Percentiles rank a stretch among this genome's conserved stretches.
Conservation (phyloP, 2,113 vertebrate species). For the Gymnobelideus leadbeateri region DNA sequence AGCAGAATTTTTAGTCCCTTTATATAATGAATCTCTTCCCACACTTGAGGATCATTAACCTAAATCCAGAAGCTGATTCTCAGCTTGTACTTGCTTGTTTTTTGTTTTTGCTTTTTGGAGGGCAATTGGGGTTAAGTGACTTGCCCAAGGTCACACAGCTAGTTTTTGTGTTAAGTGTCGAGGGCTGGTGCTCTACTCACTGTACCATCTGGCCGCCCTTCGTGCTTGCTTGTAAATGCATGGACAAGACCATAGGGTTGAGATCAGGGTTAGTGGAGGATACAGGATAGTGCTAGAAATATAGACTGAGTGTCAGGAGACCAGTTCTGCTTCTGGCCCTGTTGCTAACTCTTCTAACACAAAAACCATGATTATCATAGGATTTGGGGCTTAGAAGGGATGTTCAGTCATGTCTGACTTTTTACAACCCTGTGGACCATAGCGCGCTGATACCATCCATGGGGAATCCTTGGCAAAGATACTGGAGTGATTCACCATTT, state of each 20-base stretch:
- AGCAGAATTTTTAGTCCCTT: background rate
- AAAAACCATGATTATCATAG: background rate
- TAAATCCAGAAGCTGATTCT: background rate
- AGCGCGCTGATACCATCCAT: background rate
- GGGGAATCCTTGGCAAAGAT: background rate
- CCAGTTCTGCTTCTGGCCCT: background rate
- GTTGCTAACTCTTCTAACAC: background rate
- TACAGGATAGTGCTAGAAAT: background rate
- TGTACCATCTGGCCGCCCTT: background rate
- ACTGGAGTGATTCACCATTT: background rate
- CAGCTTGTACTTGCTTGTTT: background rate
- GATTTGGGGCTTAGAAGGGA: background rate
- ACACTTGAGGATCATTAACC: background rate
- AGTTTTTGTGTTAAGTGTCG: no score
- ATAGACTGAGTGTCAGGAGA: background rate
- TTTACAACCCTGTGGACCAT: no score
- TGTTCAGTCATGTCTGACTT: no score
- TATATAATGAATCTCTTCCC: background rate
- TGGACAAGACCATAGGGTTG: background rate
- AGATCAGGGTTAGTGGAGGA: no score
- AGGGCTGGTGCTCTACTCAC: no score
- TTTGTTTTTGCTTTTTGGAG: no score
- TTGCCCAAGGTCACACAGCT: no score
- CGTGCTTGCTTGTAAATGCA: background rate
- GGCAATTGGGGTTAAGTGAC: no score